Evolutionary conservation across 2,797 vertebrate species (phyloP).

Genomic region (Hydrocynus forskahlii): DNA sequence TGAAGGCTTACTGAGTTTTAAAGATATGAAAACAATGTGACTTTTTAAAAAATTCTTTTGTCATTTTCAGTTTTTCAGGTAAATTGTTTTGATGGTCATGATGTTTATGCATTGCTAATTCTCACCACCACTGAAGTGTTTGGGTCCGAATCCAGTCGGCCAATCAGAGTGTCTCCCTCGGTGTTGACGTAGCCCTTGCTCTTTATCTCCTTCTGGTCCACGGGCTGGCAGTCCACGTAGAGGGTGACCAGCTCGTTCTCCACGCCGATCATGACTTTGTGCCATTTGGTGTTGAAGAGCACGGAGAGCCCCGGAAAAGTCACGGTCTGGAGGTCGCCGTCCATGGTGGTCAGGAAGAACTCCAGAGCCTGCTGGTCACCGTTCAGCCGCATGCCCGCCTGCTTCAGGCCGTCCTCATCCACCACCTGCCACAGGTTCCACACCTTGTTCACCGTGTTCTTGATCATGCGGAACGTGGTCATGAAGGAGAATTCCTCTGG

Average conservation of each 20-base stretch:
- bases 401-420: constrained; percentile 78
- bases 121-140: constrained; percentile 82
- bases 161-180: constrained; percentile 82
- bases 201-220: constrained; percentile 81
- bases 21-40: no score
- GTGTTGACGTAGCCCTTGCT: constrained; percentile 81
- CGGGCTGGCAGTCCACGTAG: constrained; percentile 82
- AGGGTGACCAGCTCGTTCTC: constrained; percentile 79
- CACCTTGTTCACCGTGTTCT: constrained; percentile 81
- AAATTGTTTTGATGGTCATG: no score
- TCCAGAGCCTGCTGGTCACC: constrained; percentile 82
- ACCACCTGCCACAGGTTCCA: constrained; percentile 86
- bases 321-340: constrained; percentile 80
- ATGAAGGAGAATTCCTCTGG: constrained; percentile 85
- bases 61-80: no score
- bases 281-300: constrained; percentile 77
- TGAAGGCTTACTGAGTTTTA: no score
- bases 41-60: no score
- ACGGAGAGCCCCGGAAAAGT: constrained; percentile 80
- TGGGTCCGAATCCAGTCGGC: constrained; percentile 78
- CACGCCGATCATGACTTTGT: constrained; percentile 84
- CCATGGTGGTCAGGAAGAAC: constrained; percentile 81
- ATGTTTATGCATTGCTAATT: no score
- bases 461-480: constrained; percentile 85
- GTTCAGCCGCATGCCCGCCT: constrained; percentile 80